Percentiles rank a stretch among this genome's conserved stretches.
Conservation (phyloP, 2,797 vertebrate species). For the Sardinella longiceps region DNA sequence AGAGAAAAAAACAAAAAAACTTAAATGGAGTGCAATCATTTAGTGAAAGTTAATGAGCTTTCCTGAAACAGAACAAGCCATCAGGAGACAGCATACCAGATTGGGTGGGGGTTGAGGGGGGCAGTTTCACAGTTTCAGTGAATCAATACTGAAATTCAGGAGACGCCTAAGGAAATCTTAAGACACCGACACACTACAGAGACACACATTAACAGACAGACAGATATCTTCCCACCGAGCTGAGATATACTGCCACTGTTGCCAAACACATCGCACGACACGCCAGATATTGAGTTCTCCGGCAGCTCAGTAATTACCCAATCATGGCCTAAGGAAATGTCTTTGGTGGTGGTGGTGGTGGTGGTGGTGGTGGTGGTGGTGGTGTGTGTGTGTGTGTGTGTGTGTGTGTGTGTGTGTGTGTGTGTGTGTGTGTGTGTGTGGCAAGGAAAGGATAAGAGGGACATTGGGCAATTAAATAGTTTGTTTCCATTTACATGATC, state of each 20-base stretch:
- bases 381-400: neutral
- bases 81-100: constrained; percentile 63
- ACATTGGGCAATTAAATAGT: constrained; percentile 58
- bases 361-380: constrained; percentile 28
- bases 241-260: constrained; percentile 58
- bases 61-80: constrained; percentile 56
- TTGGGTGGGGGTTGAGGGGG: no score
- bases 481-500: constrained; percentile 48
- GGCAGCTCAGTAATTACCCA: constrained; percentile 55
- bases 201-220: neutral
- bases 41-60: constrained; percentile 59
- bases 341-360: constrained; percentile 43
- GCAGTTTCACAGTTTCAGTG: constrained; percentile 62
- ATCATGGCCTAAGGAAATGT: constrained; percentile 58
- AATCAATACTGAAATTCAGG: constrained; percentile 58
- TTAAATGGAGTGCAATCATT: constrained; percentile 58
- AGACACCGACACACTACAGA: neutral
- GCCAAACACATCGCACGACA: constrained; percentile 49
- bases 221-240: constrained; percentile 34
- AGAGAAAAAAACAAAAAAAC: no score
- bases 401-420: no score
- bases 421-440: no score
- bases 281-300: constrained; percentile 51
- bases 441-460: neutral
- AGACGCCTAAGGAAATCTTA: constrained; percentile 43